Base-by-base conservation (phyloP, 2,888 invertebrate genomes). In the Orthosia cruda region DNA sequence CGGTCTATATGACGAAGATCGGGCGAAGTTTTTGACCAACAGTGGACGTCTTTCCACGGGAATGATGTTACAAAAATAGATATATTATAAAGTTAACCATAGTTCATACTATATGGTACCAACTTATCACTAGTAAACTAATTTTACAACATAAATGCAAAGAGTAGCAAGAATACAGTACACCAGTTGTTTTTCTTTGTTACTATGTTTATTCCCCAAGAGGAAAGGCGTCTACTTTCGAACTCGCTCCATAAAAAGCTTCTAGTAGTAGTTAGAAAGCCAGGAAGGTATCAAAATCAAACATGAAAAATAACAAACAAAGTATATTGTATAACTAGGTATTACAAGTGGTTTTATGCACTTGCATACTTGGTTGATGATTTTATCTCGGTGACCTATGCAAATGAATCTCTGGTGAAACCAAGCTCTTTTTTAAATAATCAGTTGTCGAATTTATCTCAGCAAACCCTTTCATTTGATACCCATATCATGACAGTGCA, bases 191-290 rank as follows among this genome's bases (percentile, higher is more conserved):
- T 68, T 62, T 84, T 81, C 58, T 80, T 84, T 81, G 70, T 81
- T 65, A 67, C 66, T 80, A 63, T 67, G 67, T 68, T 81, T 65
- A 84, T 76, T 68, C 76, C 85, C 73, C 71, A 20, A 40, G 81
- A 75, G 81, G 18, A 9, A 68, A 71, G 15, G 20, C 67, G 59
- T 66, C 45, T 65, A 71, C 50, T 84, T 81, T 58, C 26, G 4
- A 84, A 84, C 61, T 81, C 26, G 32, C 54, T 55, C 64, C 70
- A 84, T 81, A 81, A 81, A 81, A 75, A 81, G 58, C 68, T 55
- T 65, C n/a, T n/a, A n/a, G 23, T 71, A 61, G 20, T 67, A 61
- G 75, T 80, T 75, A 71, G 75, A 74, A 52, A 68, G 52, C 61
- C 76, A 52, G 65, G 65, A 67, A 73, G 54, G 26, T 69, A 64